Evolutionary conservation across 2,113 vertebrate genomes (phyloP).

Genomic region (Solenodon paradoxus): DNA sequence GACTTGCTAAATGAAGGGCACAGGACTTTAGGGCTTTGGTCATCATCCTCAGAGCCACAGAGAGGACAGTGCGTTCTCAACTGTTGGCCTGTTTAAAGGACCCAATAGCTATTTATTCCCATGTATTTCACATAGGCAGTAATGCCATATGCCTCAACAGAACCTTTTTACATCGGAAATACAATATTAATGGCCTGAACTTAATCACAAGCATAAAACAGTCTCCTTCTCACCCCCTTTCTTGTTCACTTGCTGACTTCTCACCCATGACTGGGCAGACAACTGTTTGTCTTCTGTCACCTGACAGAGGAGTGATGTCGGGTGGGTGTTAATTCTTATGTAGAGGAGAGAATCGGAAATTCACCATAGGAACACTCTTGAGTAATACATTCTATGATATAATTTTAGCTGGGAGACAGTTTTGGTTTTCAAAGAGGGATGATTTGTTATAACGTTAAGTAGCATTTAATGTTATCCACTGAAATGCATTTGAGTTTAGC

Average conservation of each 20-base stretch:
- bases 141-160: neutral
- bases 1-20: neutral
- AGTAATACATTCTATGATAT: conserved; percentile 26
- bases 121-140: neutral
- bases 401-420: conserved; percentile 38
- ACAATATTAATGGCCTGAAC: neutral
- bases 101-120: neutral
- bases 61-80: neutral
- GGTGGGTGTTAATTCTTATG: neutral
- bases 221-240: neutral
- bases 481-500: conserved; percentile 61
- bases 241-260: neutral
- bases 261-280: neutral
- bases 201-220: neutral
- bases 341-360: conserved; percentile 14
- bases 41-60: neutral
- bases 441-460: conserved; percentile 38
- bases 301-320: neutral
- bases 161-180: conserved; percentile 13
- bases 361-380: conserved; percentile 9
- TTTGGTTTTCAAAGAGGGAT: conserved; percentile 43
- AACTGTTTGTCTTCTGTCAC: neutral
- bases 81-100: neutral
- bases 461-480: conserved; percentile 25
- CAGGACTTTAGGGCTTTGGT: neutral